These are phyloP conservation scores for Calephelis perditalis DNA, from an alignment of 2,888 invertebrate species.

Conservation along the genomic window DNA sequence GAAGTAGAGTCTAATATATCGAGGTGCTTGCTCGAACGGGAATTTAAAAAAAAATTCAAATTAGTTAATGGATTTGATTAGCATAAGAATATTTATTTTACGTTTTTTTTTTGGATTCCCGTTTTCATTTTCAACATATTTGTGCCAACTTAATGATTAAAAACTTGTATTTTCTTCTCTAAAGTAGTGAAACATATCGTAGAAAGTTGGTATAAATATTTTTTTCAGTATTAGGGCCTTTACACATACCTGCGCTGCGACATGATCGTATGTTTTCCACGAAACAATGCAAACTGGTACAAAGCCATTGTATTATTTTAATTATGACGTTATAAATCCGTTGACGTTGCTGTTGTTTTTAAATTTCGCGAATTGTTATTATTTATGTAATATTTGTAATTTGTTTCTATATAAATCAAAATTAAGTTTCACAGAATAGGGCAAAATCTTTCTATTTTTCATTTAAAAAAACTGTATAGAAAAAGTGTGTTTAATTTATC, in stretches of 20 bases:
- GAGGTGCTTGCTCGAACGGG: slow-evolving; percentile 63
- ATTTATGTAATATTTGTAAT: too few relatives aligned
- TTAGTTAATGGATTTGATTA: slow-evolving; percentile 66
- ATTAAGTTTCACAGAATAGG: too few relatives aligned
- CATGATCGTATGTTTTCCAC: slow-evolving; percentile 20
- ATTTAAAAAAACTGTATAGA: too few relatives aligned
- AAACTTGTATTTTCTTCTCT: slow-evolving; percentile 7
- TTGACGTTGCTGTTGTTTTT: too few relatives aligned
- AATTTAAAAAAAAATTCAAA: slow-evolving; percentile 40
- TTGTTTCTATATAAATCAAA: too few relatives aligned
- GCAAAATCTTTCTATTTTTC: too few relatives aligned
- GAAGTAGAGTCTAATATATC: slow-evolving; percentile 35
- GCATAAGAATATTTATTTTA: slow-evolving; percentile 59
- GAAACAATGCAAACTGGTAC: too few relatives aligned
- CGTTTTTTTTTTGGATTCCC: slow-evolving; percentile 46
- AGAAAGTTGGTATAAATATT: slow-evolving; percentile 54
- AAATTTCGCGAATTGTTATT: too few relatives aligned
- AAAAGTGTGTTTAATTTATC: too few relatives aligned
- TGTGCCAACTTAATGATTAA: slow-evolving; percentile 57
- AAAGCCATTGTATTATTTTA: too few relatives aligned
- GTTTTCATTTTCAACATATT: slow-evolving; percentile 45
- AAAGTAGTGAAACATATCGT: slow-evolving; percentile 48
- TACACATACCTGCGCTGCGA: slow-evolving; percentile 4
- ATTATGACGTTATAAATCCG: too few relatives aligned
- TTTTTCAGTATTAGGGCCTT: slow-evolving; percentile 68